Evolutionary conservation across 2,888 invertebrate species (phyloP).

Genomic region (Acholoe squamosa): DNA sequence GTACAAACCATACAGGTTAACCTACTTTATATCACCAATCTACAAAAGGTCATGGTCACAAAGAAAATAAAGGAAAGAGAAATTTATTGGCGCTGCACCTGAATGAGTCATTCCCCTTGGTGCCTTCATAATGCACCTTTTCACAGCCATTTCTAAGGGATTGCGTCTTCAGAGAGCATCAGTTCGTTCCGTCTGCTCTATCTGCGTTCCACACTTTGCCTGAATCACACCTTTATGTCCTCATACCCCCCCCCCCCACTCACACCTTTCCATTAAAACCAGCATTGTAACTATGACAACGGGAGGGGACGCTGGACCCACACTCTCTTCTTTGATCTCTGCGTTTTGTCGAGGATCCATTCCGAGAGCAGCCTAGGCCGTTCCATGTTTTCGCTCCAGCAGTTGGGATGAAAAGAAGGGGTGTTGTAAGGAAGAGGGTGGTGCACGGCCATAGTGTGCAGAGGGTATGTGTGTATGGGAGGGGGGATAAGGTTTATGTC

Average conservation of each 20-base stretch:
- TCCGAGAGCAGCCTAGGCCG: background rate
- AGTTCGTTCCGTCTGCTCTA: slow-evolving; percentile 3
- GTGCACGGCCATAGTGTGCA: background rate
- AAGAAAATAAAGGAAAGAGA: no score
- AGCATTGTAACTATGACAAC: background rate
- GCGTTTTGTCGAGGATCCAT: slow-evolving; percentile 9
- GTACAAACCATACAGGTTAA: no score
- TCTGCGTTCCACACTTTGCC: slow-evolving; percentile 25
- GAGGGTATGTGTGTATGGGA: background rate
- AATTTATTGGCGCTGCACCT: background rate
- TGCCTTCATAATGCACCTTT: background rate
- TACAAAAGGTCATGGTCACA: no score
- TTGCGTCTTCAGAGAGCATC: background rate
- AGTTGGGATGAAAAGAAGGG: slow-evolving; percentile 7
- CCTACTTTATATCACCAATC: no score
- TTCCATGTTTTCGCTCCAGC: slow-evolving; percentile 24
- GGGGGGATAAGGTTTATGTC: background rate
- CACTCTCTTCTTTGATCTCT: background rate
- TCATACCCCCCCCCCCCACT: background rate
- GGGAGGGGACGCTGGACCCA: background rate
- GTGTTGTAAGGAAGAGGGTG: slow-evolving; percentile 11
- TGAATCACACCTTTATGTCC: slow-evolving; percentile 22
- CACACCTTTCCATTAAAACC: slow-evolving; percentile 21
- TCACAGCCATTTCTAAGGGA: background rate
- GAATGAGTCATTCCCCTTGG: background rate